A percentile compares a stretch with the other conserved stretches of the same genome.
Evolutionary conservation across 2,113 vertebrate species (phyloP).

Genomic region (Noturus placidus): DNA sequence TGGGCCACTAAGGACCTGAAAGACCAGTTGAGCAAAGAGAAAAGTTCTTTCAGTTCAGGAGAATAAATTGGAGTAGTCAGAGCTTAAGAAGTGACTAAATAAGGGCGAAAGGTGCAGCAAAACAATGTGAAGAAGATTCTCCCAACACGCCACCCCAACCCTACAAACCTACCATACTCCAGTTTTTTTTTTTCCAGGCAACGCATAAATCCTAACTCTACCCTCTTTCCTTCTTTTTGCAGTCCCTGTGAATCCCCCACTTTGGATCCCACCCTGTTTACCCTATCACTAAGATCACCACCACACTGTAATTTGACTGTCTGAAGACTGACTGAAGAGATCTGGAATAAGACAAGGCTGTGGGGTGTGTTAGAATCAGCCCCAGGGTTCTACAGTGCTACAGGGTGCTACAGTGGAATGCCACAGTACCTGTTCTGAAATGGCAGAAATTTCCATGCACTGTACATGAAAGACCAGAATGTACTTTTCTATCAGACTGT

Average conservation of each 20-base stretch:
- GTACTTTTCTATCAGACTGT: not conserved
- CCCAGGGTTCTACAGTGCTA: not conserved
- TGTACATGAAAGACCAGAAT: not conserved
- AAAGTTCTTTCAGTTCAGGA: not conserved
- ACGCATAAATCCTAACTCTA: not conserved
- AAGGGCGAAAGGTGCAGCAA: not conserved
- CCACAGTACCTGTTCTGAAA: not conserved
- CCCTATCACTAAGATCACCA: not conserved
- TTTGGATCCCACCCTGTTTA: not conserved
- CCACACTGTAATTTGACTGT: not conserved
- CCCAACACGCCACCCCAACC: not conserved
- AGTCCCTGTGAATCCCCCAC: not conserved
- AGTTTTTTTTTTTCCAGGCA: not conserved
- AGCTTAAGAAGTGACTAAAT: not conserved
- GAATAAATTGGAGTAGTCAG: not conserved
- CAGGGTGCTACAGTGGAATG: not conserved
- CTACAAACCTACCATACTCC: not conserved
- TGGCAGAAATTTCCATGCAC: not conserved
- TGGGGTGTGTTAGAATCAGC: not conserved
- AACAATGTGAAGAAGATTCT: not conserved
- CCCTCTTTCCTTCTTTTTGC: not conserved
- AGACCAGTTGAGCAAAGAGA: not conserved
- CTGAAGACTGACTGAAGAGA: not conserved
- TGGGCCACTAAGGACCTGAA: too few relatives aligned
- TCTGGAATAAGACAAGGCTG: not conserved